Evolutionary conservation across 2,113 vertebrate genomes (phyloP).

Genomic region (Triplophysa rosa): DNA sequence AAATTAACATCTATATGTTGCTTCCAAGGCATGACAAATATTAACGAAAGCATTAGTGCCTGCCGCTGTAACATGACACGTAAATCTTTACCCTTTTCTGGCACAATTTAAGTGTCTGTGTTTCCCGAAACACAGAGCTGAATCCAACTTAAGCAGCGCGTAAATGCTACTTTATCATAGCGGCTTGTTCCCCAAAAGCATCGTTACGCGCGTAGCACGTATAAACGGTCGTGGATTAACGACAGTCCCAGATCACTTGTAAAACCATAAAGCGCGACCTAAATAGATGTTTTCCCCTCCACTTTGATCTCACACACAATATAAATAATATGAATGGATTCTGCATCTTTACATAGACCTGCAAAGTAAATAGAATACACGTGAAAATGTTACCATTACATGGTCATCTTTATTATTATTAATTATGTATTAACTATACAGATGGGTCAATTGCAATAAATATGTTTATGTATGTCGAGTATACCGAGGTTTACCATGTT

Average conservation of each 20-base stretch:
- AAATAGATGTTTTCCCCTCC: background rate
- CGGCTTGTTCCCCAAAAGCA: background rate
- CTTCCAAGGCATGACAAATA: background rate
- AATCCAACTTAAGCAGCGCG: background rate
- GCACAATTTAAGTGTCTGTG: background rate
- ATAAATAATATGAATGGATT: background rate
- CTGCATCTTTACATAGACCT: background rate
- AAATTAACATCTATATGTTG: background rate
- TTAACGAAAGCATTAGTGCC: background rate
- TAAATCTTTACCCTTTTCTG: background rate
- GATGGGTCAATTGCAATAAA: too few relatives aligned
- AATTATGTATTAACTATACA: too few relatives aligned
- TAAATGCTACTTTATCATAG: slow-evolving; percentile 11
- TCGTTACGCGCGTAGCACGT: background rate
- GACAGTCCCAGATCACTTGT: slow-evolving; percentile 2
- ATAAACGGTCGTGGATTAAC: background rate
- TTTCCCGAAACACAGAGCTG: background rate
- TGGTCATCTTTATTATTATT: background rate
- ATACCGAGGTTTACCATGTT: too few relatives aligned
- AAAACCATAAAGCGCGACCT: background rate
- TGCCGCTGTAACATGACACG: background rate
- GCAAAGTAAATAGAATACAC: too few relatives aligned
- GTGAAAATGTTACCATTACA: background rate
- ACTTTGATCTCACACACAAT: background rate
- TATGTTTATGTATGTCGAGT: too few relatives aligned